These are phyloP conservation scores for Athalia circularis DNA, from an alignment of 2,888 invertebrate species.

Conservation along the genomic window DNA sequence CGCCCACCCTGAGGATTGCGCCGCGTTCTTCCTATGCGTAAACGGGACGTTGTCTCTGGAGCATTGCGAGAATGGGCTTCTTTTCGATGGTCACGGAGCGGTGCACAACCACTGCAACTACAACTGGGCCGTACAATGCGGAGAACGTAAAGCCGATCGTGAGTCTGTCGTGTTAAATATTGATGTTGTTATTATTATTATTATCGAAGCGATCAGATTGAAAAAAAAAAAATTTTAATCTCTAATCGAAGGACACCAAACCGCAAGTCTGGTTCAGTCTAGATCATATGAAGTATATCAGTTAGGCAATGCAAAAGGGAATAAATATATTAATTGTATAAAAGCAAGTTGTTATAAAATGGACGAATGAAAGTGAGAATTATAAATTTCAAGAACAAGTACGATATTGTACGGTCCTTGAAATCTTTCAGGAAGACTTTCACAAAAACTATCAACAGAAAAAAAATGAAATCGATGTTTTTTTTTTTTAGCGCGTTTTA, in stretches of 20 bases:
- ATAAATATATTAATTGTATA: no score
- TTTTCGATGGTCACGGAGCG: constrained; percentile 92
- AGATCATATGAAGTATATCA: no score
- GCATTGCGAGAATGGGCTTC: constrained; percentile 92
- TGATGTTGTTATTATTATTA: neutral
- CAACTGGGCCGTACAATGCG: constrained; percentile 94
- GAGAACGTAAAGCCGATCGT: constrained; percentile 87
- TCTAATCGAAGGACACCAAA: constrained; percentile 21
- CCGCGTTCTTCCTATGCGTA: constrained; percentile 92
- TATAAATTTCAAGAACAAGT: neutral
- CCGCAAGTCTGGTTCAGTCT: constrained; percentile 1
- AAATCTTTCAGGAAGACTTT: neutral
- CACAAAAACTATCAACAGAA: neutral
- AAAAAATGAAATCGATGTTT: neutral
- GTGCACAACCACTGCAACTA: constrained; percentile 96
- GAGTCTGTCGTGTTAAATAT: constrained; percentile 72
- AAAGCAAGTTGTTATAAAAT: neutral
- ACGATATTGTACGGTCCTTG: neutral
- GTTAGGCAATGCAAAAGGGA: no score
- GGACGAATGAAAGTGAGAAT: neutral
- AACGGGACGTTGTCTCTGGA: constrained; percentile 93
- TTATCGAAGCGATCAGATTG: neutral
- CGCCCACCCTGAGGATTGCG: constrained; percentile 91
- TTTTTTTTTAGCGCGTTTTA: neutral
- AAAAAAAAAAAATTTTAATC: neutral